Base-by-base conservation (phyloP, 1,140 invertebrate genomes). In the Hylaeus anthracinus region DNA sequence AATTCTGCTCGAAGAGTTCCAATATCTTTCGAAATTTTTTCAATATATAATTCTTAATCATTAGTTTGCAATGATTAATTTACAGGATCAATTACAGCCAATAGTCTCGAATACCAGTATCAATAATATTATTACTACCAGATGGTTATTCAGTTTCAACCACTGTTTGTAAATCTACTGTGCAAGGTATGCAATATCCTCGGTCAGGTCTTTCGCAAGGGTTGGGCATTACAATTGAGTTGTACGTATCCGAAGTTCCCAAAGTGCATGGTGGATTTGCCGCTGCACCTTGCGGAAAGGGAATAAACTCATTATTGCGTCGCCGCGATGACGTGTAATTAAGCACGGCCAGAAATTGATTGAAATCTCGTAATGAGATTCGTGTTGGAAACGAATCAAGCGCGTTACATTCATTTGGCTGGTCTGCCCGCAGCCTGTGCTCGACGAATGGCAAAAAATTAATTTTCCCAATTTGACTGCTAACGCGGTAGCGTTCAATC, bases 301-400 rank as follows among this genome's bases (percentile, higher is more conserved):
- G 41, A 26, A 60, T 14, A 15, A 60, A 77, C 15, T 69, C 55
- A 5, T 41, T 77, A 60, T 77, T 60, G 51, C 37, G 45, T 41
- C 51, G 58, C 2, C 14, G 41, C 43, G 43, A 58, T 70, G 55
- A 37, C 53, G 26, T 51, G 4, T 48, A 69, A 69, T 77, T 69
- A 60, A 69, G 5, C 43, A 41, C 8, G 43, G 14, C 37, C n/a
- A 41, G 51, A 41, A 69, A 67, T 67, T n/a, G 39, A 2, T 67
- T 48, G 43, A 55, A 75, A 65, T 45, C 15, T 51, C 26, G 51
- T 56, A 65, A 75, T 10, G 9, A 39, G 4, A 45, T 43, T 43
- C 12, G 6, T 14, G 6, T 63, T 26, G n/a, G 2, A n/a, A 37
- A 15, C 12, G n/a, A 1, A 74, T 26, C 26, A 10, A 12, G 4